phyloP scores from a whole-genome alignment of 2,797 vertebrate species.

The Girardinus metallicus region DNA sequence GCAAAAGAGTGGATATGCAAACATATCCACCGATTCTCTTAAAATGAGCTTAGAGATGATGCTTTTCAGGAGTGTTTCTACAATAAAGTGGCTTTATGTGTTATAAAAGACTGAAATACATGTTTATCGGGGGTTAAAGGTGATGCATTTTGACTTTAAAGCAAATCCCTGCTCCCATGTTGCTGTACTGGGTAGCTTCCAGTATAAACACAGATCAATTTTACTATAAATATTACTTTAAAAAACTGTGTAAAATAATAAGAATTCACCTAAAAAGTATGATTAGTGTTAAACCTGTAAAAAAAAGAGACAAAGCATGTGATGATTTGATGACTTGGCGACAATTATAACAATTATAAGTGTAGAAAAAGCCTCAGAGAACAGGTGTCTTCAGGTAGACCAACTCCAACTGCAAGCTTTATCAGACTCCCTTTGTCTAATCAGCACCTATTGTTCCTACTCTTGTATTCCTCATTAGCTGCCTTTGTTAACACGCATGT shows the following conservation, averaged over 20 bases:
- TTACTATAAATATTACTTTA: background rate
- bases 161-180: constrained; percentile 23
- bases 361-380: constrained; percentile 6
- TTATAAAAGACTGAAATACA: background rate
- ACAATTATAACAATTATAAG: constrained; percentile 49
- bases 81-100: background rate
- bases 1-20: background rate
- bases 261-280: constrained; percentile 15
- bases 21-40: background rate
- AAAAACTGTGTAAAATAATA: constrained; percentile 2
- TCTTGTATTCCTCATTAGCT: constrained; percentile 94
- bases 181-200: constrained; percentile 25
- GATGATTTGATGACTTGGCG: constrained; percentile 22
- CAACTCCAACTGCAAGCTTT: constrained; percentile 40
- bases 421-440: constrained; percentile 80
- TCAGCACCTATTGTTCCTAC: constrained; percentile 89
- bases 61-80: background rate
- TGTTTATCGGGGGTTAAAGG: background rate
- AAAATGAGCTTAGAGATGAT: background rate
- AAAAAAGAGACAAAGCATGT: constrained; percentile 45
- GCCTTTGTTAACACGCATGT: constrained; percentile 90
- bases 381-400: constrained; percentile 74
- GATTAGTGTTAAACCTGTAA: constrained; percentile 22
- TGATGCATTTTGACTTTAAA: background rate
- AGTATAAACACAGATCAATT: background rate